These are phyloP conservation scores for Pseudocheirus occidentalis DNA, from an alignment of 2,797 vertebrate species.

Conservation along the genomic window DNA sequence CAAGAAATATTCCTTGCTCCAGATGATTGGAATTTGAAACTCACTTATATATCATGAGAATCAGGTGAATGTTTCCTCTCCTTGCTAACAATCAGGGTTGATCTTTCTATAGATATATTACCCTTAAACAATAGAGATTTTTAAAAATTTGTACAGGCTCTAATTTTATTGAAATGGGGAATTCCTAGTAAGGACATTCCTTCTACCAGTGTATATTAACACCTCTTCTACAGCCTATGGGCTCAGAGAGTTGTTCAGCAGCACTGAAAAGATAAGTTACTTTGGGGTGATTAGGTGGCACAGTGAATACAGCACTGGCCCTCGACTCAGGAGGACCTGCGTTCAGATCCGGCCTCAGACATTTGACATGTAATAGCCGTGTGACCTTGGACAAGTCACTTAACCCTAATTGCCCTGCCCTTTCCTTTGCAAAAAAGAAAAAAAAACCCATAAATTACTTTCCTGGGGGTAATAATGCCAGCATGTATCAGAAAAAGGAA, in stretches of 20 bases:
- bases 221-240: not conserved
- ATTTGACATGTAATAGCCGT: no score
- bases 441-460: not conserved
- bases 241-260: not conserved
- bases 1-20: slow-evolving; percentile 37
- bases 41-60: not conserved
- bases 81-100: not conserved
- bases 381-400: no score
- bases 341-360: no score
- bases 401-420: no score
- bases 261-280: not conserved
- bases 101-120: not conserved
- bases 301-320: no score
- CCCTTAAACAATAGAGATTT: not conserved
- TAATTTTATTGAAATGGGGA: not conserved
- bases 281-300: not conserved
- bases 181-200: not conserved
- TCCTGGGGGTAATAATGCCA: not conserved
- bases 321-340: no score
- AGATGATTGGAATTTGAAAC: not conserved
- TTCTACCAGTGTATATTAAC: not conserved
- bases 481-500: not conserved
- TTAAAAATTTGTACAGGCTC: not conserved
- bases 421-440: no score
- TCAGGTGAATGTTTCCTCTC: not conserved